Conservation (phyloP, 2,888 invertebrate species). For the Ornithoptera alexandrae region DNA sequence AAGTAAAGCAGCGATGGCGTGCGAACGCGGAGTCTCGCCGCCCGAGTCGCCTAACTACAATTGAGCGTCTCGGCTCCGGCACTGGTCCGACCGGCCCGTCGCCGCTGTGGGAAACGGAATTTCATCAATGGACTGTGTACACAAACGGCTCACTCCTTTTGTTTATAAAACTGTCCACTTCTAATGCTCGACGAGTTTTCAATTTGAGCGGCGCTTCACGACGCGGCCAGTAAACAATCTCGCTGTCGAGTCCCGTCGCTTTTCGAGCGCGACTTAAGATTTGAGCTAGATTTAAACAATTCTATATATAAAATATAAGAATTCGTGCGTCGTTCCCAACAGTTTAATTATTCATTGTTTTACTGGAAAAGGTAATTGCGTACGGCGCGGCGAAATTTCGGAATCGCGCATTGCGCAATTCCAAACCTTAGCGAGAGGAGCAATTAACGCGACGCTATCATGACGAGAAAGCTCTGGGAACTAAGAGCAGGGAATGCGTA, state of each 20-base stretch:
- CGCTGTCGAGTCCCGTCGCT: constrained; percentile 35
- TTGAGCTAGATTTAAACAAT: constrained; percentile 39
- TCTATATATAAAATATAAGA: constrained; percentile 33
- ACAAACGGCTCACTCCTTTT: constrained; percentile 62
- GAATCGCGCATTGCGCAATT: constrained; percentile 42
- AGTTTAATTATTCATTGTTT: constrained; percentile 53
- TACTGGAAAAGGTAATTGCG: constrained; percentile 52
- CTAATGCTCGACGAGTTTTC: constrained; percentile 58
- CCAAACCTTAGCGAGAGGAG: constrained; percentile 54
- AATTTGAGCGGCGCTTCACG: constrained; percentile 53
- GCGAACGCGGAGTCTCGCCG: background rate
- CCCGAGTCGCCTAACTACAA: constrained; percentile 34
- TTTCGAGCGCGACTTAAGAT: constrained; percentile 39
- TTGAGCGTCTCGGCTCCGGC: constrained; percentile 56
- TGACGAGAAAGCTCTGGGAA: constrained; percentile 52
- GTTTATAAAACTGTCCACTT: constrained; percentile 79
- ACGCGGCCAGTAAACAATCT: constrained; percentile 60
- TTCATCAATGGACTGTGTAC: constrained; percentile 69
- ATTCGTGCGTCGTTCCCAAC: constrained; percentile 44
- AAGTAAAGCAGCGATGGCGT: constrained; percentile 8
- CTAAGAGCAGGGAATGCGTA: constrained; percentile 34
- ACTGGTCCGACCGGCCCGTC: constrained; percentile 61
- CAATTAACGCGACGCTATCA: constrained; percentile 54
- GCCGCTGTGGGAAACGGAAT: constrained; percentile 68
- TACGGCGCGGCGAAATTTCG: constrained; percentile 50